Evolutionary conservation across 53 echinoderm and acorn worm species (phyloP).

Genomic region (Holothuria leucospilota): DNA sequence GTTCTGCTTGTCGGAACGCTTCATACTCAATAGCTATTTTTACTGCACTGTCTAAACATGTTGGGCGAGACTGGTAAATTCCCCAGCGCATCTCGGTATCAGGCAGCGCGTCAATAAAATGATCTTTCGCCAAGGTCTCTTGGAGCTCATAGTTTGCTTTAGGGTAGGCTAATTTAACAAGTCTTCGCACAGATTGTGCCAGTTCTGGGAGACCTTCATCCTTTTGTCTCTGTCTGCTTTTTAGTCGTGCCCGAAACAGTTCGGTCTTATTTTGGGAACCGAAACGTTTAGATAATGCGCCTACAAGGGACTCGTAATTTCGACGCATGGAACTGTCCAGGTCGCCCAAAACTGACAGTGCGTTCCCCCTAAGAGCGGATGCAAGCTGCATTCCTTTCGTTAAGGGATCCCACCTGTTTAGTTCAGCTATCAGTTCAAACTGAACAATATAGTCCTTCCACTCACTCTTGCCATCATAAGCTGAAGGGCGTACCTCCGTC

Average conservation of each 20-base stretch:
- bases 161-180: not conserved
- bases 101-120: conserved; percentile 1
- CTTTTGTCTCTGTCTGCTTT: not conserved
- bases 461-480: conserved; percentile 13
- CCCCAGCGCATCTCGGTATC: not conserved
- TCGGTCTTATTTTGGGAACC: conserved; percentile 23
- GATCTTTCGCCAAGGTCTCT: not conserved
- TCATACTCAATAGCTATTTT: not conserved
- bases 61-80: conserved; percentile 6
- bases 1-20: not conserved
- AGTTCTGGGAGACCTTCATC: no score
- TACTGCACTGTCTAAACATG: conserved; percentile 12
- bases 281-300: conserved; percentile 6
- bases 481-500: not conserved
- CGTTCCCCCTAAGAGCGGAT: not conserved
- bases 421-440: conserved; percentile 16
- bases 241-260: not conserved
- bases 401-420: conserved; percentile 20
- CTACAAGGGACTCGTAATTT: conserved; percentile 10
- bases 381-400: conserved; percentile 44
- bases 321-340: not conserved
- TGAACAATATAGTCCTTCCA: conserved; percentile 33
- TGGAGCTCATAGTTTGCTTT: not conserved
- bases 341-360: conserved; percentile 7
- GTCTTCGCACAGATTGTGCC: no score